These are phyloP conservation scores for Capricornis sumatraensis DNA, from an alignment of 2,113 vertebrate genomes.

Conservation along the genomic window DNA sequence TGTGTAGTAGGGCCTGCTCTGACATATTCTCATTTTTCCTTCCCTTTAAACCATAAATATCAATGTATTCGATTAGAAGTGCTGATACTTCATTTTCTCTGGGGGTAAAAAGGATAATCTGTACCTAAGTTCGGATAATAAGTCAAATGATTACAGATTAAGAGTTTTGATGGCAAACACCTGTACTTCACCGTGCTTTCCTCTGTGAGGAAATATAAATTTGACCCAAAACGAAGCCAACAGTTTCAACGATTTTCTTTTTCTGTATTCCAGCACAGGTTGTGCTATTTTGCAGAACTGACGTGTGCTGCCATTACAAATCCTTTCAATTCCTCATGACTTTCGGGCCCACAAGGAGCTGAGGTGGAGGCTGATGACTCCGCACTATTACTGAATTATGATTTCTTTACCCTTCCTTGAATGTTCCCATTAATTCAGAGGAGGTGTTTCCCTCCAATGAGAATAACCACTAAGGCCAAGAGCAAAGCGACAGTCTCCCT, in stretches of 20 bases:
- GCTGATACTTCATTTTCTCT: background rate
- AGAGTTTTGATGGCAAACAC: background rate
- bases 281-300: background rate
- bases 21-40: background rate
- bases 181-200: background rate
- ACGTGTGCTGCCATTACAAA: background rate
- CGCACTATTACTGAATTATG: accelerated
- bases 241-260: background rate
- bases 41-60: background rate
- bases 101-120: background rate
- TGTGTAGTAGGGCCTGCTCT: too few species aligned
- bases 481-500: background rate
- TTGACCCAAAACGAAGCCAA: background rate
- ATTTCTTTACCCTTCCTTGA: background rate
- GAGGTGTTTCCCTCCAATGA: background rate
- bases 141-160: background rate
- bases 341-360: background rate
- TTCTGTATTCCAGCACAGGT: background rate
- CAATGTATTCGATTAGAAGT: background rate
- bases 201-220: background rate
- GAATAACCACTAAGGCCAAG: background rate
- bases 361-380: background rate
- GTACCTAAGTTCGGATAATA: background rate
- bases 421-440: background rate
- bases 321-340: background rate